Evolutionary conservation across 1,140 invertebrate genomes (phyloP).

Genomic region (Drosophila grimshawi): DNA sequence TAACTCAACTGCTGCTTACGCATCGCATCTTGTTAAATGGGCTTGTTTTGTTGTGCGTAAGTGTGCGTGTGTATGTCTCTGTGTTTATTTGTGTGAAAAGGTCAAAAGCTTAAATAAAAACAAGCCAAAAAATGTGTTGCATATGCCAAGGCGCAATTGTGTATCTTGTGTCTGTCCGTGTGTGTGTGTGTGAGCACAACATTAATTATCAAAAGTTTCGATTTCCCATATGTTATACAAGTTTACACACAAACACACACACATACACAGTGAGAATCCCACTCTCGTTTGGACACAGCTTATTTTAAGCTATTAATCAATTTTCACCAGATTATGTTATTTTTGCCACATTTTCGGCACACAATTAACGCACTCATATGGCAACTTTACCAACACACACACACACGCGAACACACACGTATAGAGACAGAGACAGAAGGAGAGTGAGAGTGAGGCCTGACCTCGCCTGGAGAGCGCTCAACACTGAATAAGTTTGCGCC

Average conservation of each 20-base stretch:
- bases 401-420: conserved; percentile 6
- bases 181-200: conserved; percentile 14
- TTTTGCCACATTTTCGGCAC: conserved; percentile 13
- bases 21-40: conserved; percentile 12
- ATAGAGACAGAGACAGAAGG: background rate
- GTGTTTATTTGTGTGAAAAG: conserved; percentile 54
- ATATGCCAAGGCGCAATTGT: conserved; percentile 40
- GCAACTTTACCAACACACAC: conserved; percentile 9
- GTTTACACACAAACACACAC: conserved; percentile 23
- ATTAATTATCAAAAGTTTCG: conserved; percentile 7
- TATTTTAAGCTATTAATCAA: conserved; percentile 55
- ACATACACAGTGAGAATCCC: background rate
- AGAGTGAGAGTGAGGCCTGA: conserved; percentile 42
- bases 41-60: conserved; percentile 7
- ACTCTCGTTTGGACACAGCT: background rate
- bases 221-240: conserved; percentile 28
- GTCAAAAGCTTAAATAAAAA: conserved; percentile 61
- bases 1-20: conserved; percentile 28
- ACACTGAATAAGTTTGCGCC: conserved; percentile 58
- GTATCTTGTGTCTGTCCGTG: background rate
- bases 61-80: conserved; percentile 27
- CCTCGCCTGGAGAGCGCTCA: conserved; percentile 60
- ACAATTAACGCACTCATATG: conserved; percentile 51
- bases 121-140: conserved; percentile 43
- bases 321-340: conserved; percentile 53